A percentile compares a stretch with the other conserved stretches of the same genome.
These are phyloP conservation scores for Tigriopus californicus DNA, from an alignment of 2,888 invertebrate species.

Conservation along the genomic window DNA sequence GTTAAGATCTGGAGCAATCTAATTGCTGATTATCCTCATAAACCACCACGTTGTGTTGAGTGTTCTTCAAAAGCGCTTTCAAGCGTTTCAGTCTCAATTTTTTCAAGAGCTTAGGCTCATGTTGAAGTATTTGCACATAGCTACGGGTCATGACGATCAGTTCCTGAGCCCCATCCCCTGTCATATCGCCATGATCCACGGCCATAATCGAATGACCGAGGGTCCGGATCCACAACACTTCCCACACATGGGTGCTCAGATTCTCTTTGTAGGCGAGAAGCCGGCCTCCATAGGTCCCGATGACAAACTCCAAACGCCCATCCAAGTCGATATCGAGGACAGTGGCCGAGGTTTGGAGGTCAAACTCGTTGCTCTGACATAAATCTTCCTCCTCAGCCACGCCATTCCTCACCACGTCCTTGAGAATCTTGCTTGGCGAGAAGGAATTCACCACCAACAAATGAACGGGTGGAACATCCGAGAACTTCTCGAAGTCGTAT, in stretches of 20 bases:
- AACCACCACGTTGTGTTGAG: too few relatives aligned
- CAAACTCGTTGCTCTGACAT: conserved; percentile 35
- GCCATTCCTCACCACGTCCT: conserved; percentile 24
- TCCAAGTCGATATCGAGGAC: conserved; percentile 50
- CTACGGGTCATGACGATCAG: conserved; percentile 42
- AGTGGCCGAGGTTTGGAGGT: conserved; percentile 40
- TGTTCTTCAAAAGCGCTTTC: too few relatives aligned
- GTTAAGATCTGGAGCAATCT: too few relatives aligned
- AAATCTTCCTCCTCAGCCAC: conserved; percentile 24
- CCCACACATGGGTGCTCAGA: conserved; percentile 26
- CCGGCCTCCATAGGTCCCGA: conserved; percentile 47
- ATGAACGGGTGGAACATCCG: neutral
- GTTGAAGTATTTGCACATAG: conserved; percentile 44
- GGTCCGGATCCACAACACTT: conserved; percentile 24
- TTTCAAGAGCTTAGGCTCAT: neutral
- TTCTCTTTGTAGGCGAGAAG: conserved; percentile 5
- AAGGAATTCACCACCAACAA: neutral
- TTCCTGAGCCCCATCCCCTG: conserved; percentile 45
- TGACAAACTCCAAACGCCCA: conserved; percentile 43
- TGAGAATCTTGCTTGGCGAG: neutral
- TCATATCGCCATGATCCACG: conserved; percentile 40
- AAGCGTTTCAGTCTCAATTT: neutral
- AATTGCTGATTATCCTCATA: too few relatives aligned
- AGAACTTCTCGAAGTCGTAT: neutral
- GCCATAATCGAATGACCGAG: conserved; percentile 42